These are phyloP conservation scores for Phallusia fumigata DNA, from an alignment of 23 tunicate species.

Conservation along the genomic window DNA sequence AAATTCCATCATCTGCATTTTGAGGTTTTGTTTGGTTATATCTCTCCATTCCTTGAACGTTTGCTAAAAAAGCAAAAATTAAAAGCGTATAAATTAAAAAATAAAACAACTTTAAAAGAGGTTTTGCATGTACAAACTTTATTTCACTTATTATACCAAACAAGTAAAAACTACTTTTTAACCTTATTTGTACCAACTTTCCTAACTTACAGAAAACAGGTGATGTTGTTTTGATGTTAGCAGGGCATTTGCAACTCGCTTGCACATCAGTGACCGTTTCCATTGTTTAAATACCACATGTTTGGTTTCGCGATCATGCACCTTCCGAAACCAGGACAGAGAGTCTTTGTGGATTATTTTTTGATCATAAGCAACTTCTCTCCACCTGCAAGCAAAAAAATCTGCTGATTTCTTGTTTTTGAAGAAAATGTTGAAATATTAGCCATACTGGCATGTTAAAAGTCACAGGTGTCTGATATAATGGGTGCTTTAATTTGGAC, in stretches of 20 bases:
- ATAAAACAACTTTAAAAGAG: not conserved
- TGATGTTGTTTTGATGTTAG: not conserved
- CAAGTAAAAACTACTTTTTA: too few relatives aligned
- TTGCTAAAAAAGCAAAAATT: not conserved
- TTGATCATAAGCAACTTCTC: not conserved
- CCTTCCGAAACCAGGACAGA: not conserved
- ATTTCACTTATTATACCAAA: too few relatives aligned
- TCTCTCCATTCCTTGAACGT: not conserved
- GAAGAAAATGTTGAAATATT: too few relatives aligned
- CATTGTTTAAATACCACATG: not conserved
- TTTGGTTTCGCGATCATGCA: not conserved
- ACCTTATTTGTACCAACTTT: not conserved
- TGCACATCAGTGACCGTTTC: not conserved
- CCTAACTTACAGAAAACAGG: not conserved
- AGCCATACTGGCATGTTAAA: too few relatives aligned
- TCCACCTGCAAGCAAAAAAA: too few relatives aligned
- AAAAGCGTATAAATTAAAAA: not conserved
- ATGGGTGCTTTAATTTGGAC: too few relatives aligned
- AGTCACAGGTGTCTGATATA: too few relatives aligned
- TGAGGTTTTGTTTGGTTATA: not conserved
- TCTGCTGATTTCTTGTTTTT: too few relatives aligned
- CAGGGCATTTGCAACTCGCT: not conserved
- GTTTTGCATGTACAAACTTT: too few relatives aligned
- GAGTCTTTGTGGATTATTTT: not conserved
- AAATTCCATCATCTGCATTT: not conserved